Conservation (phyloP, 2,888 invertebrate genomes). For the Philhelius pedissequus region DNA sequence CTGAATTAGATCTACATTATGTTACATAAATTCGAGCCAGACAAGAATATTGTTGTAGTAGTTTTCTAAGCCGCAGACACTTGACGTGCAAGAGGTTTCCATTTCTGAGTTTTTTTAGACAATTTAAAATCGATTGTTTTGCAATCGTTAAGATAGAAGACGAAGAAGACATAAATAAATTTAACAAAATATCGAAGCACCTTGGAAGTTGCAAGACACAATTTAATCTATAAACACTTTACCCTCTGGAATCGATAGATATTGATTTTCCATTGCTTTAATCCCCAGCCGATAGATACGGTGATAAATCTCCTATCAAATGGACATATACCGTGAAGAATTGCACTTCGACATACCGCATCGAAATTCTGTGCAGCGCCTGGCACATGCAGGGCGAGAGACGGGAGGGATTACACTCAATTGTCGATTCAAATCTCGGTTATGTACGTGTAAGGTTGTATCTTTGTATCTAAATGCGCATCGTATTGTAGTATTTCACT, state of each 20-base stretch:
- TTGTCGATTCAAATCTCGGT: conserved; percentile 54
- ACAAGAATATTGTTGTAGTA: too few relatives aligned
- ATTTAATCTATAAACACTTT: conserved; percentile 1
- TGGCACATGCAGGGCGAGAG: not conserved
- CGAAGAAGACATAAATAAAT: not conserved
- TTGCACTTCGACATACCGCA: conserved; percentile 46
- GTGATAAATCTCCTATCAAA: conserved; percentile 49
- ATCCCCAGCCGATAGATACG: not conserved
- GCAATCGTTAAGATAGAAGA: not conserved
- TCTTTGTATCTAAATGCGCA: conserved; percentile 49
- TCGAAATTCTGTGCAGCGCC: too few relatives aligned
- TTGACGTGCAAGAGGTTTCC: too few relatives aligned
- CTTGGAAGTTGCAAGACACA: not conserved
- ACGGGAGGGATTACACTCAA: conserved; percentile 51
- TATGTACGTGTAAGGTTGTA: conserved; percentile 18
- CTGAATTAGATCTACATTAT: too few relatives aligned
- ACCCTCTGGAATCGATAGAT: conserved; percentile 3
- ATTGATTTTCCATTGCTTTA: conserved; percentile 16
- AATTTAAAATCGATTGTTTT: conserved; percentile 15
- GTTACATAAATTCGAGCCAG: too few relatives aligned
- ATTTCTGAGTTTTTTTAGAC: not conserved
- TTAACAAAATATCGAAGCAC: not conserved
- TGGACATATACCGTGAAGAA: conserved; percentile 47
- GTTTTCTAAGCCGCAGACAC: too few relatives aligned
- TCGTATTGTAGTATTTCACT: conserved; percentile 42